Evolutionary conservation across 2,797 vertebrate species (phyloP).

Genomic region (Calcarius lapponicus): DNA sequence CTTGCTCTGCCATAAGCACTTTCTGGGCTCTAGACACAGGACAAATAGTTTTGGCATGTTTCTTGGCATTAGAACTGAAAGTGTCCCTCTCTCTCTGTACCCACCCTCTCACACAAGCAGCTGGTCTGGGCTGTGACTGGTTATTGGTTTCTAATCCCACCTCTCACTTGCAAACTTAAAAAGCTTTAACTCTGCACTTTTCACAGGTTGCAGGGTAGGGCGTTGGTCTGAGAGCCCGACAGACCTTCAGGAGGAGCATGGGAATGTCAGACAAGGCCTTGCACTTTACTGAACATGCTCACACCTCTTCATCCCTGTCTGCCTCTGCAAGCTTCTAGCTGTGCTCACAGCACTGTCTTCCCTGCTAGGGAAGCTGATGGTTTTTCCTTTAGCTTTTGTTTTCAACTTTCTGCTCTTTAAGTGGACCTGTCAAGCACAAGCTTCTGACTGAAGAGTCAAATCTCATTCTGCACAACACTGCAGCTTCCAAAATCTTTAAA

Average conservation of each 20-base stretch:
- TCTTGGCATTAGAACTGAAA: background rate
- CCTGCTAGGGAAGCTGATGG: background rate
- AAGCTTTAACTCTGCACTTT: background rate
- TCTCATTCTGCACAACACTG: background rate
- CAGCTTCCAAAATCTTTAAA: background rate
- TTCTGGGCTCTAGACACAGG: background rate
- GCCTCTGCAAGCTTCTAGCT: background rate
- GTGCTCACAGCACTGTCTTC: fast-evolving
- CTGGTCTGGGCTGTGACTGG: background rate
- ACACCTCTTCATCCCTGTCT: background rate
- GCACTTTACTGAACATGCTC: fast-evolving
- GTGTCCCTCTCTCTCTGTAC: background rate
- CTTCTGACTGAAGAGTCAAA: background rate
- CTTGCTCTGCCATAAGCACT: background rate
- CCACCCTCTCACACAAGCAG: background rate
- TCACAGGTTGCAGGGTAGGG: background rate
- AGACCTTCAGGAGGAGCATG: background rate
- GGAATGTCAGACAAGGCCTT: background rate
- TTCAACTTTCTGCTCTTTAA: background rate
- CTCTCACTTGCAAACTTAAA: background rate
- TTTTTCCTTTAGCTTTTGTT: background rate
- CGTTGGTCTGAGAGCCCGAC: fast-evolving
- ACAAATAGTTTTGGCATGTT: background rate
- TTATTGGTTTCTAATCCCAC: background rate
- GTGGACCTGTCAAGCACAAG: background rate